Evolutionary conservation across 2,797 vertebrate species (phyloP), one percentile per base, ranked within the genome.

Genomic region (Coreius guichenoti): DNA sequence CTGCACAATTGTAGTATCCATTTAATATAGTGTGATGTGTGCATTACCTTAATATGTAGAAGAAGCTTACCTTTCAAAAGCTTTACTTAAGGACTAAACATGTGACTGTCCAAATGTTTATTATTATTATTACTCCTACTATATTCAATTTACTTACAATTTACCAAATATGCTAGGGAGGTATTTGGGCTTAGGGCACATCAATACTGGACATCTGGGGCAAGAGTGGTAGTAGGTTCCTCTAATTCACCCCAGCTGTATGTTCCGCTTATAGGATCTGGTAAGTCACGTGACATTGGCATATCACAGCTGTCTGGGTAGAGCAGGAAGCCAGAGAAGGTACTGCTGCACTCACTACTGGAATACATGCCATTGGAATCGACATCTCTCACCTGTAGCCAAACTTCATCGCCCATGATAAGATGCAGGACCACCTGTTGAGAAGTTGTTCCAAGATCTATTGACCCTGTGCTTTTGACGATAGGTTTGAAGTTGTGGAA

Each of bases 251-350:
- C 88, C 90, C 90, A 89, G 29, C 4, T 80, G 65, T 87, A 89
- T 2, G 36, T 83, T 80, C 78, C 80, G 23, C 19, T 31, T 13
- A 85, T 14, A 26, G 49, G 73, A 8, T 47, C 72, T 17, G 19
- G 21, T n/a, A 88, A 26, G 2, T 78, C 80, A 83, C 82, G 45
- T 3, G 56, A 23, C 13, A 86, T 3, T 23, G 87, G 84, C 21
- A 36, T 26, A 0, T 93, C 89, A 3, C 95, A 96, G 81, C 82
- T 82, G 84, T 96, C 94, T 0, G 95, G 93, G 77, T 91, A 14
- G 63, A 95, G 89, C 82, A 96, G 91, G 77, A 88, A 94, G 9
- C 95, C 95, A 0, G 93, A 91, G 88, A 96, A 95, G 0, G 91
- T 93, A 89, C 94, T 93, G 84, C 73, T 93, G 86, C 31, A 84